Conservation (phyloP, 2,797 vertebrate species). For the Argentina silus region DNA sequence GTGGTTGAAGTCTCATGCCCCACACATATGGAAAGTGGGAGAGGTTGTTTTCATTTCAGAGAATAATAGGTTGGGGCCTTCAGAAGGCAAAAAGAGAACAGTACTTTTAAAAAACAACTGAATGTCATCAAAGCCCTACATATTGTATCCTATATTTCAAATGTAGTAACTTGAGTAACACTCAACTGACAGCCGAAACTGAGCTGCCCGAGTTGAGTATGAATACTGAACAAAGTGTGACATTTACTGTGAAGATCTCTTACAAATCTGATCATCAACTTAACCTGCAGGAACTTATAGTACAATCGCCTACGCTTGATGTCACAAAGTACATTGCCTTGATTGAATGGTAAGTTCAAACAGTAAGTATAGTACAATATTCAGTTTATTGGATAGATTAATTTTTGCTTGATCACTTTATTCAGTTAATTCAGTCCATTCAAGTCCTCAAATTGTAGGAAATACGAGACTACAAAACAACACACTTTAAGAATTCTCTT, state of each 20-base stretch:
- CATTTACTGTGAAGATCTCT: no score
- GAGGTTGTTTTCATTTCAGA: slow-evolving; percentile 50
- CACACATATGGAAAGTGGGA: not conserved
- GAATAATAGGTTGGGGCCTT: slow-evolving; percentile 57
- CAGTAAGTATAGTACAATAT: slow-evolving; percentile 30
- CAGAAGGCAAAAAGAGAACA: slow-evolving; percentile 66
- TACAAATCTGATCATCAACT: no score
- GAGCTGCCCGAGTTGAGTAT: no score
- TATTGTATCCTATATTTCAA: no score
- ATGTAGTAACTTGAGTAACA: no score
- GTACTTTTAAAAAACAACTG: slow-evolving; percentile 65
- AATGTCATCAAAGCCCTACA: slow-evolving; percentile 1
- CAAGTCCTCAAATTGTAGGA: slow-evolving; percentile 43
- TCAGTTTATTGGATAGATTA: slow-evolving; percentile 9
- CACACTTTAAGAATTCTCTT: slow-evolving; percentile 35
- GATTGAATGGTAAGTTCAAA: slow-evolving; percentile 65
- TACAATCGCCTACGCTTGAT: no score
- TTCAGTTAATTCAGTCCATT: slow-evolving; percentile 58
- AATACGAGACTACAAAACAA: slow-evolving; percentile 15
- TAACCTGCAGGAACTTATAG: no score
- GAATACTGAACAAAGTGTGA: no score
- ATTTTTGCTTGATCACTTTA: slow-evolving; percentile 48
- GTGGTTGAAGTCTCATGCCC: slow-evolving; percentile 10
- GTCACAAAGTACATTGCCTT: slow-evolving; percentile 53
- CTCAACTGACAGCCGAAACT: no score